These are phyloP conservation scores for Lucinisca nassula DNA, from an alignment of 2,888 invertebrate species.

Conservation along the genomic window DNA sequence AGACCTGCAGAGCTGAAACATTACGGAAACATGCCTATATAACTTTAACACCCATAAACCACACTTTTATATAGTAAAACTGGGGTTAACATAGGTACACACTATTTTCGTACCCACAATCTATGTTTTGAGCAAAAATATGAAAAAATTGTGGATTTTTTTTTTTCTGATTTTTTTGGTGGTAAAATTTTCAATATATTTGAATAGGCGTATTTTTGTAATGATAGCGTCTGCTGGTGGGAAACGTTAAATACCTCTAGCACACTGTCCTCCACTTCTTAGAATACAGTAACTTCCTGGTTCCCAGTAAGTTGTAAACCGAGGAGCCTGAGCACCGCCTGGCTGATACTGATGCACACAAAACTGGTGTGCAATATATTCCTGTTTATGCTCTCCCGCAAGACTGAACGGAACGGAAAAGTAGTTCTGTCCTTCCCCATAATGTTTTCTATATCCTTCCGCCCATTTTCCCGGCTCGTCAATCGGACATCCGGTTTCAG, in stretches of 20 bases:
- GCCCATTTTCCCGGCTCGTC: conserved; percentile 61
- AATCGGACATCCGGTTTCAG: conserved; percentile 71
- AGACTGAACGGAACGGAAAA: conserved; percentile 60
- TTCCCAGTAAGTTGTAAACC: conserved; percentile 76
- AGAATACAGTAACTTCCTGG: conserved; percentile 76
- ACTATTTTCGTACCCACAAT: too few relatives aligned
- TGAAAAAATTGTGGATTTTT: too few relatives aligned
- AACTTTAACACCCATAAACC: too few relatives aligned
- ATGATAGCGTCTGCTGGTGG: too few relatives aligned
- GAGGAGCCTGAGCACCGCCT: conserved; percentile 40
- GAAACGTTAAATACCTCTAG: too few relatives aligned
- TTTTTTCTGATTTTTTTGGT: too few relatives aligned
- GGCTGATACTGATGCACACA: conserved; percentile 62
- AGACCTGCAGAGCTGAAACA: too few relatives aligned
- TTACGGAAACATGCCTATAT: too few relatives aligned
- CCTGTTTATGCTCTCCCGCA: conserved; percentile 65
- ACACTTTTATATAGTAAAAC: too few relatives aligned
- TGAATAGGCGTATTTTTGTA: too few relatives aligned
- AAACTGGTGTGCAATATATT: conserved; percentile 65
- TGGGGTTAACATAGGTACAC: background rate
- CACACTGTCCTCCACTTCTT: conserved; percentile 68
- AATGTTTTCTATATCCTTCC: conserved; percentile 70
- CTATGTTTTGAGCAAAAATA: too few relatives aligned
- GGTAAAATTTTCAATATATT: too few relatives aligned
- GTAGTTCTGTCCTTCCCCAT: conserved; percentile 66